Conservation (phyloP, 2,113 vertebrate species). For the Laterallus jamaicensis region DNA sequence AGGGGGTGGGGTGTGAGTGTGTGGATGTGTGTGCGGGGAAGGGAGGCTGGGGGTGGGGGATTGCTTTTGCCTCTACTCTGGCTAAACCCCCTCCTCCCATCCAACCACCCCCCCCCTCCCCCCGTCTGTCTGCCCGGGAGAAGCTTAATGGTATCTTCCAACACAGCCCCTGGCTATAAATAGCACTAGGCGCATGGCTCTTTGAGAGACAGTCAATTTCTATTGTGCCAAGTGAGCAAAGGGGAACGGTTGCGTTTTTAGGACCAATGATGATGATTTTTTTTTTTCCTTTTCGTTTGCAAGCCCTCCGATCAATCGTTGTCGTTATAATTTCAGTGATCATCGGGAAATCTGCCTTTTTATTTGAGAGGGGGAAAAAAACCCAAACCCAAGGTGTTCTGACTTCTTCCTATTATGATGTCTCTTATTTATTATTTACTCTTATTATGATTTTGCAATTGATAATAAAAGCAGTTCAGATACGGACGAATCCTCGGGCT, state of each 20-base stretch:
- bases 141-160: slow-evolving; percentile 84
- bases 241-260: slow-evolving; percentile 70
- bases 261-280: slow-evolving; percentile 48
- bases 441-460: not conserved
- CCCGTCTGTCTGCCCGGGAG: slow-evolving; percentile 65
- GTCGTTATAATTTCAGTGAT: slow-evolving; percentile 55
- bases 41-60: slow-evolving; percentile 15
- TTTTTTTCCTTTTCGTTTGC: slow-evolving; percentile 40
- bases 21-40: slow-evolving; percentile 46
- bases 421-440: slow-evolving; percentile 55
- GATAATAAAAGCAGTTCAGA: slow-evolving; percentile 62
- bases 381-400: not conserved
- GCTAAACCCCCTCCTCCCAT: slow-evolving; percentile 52
- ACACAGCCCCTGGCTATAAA: slow-evolving; percentile 78
- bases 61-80: slow-evolving; percentile 1
- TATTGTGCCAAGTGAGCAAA: slow-evolving; percentile 77
- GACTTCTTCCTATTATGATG: slow-evolving; percentile 11
- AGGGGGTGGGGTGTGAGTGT: slow-evolving; percentile 74
- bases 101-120: not conserved
- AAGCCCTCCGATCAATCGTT: slow-evolving; percentile 53
- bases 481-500: slow-evolving; percentile 44
- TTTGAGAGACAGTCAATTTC: slow-evolving; percentile 79
- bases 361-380: slow-evolving; percentile 6
- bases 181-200: slow-evolving; percentile 83
- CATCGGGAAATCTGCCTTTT: slow-evolving; percentile 47